Evolutionary conservation across 2,797 vertebrate genomes (phyloP), one percentile per base, ranked within the genome.

Genomic region (Malacoctenus gilli): DNA sequence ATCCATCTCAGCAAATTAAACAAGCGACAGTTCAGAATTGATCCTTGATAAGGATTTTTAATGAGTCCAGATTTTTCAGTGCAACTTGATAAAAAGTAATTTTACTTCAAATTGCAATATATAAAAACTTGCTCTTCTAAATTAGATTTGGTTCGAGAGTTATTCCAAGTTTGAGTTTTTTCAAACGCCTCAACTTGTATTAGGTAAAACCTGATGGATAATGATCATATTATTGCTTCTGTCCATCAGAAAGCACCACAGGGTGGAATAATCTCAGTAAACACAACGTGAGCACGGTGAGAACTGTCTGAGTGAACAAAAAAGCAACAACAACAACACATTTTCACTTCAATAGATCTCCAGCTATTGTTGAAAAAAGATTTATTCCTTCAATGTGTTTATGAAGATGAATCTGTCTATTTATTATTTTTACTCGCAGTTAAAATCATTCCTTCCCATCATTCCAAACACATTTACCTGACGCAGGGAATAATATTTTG

Each of bases 21-120:
- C 47, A 61, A 75, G 55, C 75, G 72, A 71, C 68, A 64, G 67
- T 76, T 72, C 44, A 36, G 42, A 85, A 80, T 58, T 79, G 60
- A 81, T 85, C 53, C 62, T 66, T 80, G 60, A 82, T 84, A 65
- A 64, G 41, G 16, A 19, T 68, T 74, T n/a, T 67, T 75, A 85
- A 82, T 72, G 42, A 72, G 59, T 72, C 22, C 73, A 7, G 31
- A 70, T 59, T 82, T n/a, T 68, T 62, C 38, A 53, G 18, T 52
- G 53, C 68, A 65, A 66, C 43, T 31, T 37, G 13, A 82, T 84
- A 84, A 68, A 82, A 61, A 56, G 30, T 56, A 74, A 80, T 80
- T 20, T 67, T 15, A n/a, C 48, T 77, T 75, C 72, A 51, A 81
- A 80, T 71, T 77, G 48, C 25, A 28, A 38, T 46, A 80, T 51